Conservation (phyloP, 1,140 invertebrate species). For the Palaemon carinicauda region DNA sequence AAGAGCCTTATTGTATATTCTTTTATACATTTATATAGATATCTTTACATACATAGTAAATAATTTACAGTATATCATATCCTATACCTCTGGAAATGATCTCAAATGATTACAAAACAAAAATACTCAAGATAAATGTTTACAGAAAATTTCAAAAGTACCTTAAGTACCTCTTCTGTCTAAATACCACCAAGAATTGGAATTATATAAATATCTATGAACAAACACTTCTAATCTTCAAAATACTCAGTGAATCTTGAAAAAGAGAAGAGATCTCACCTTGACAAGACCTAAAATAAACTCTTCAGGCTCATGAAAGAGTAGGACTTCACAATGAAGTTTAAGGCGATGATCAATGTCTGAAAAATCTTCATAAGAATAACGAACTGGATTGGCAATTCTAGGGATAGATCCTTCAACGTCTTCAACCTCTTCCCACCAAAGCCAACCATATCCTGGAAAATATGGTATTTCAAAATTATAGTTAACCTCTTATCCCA, state of each 20-base stretch:
- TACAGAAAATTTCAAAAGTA: too few species aligned
- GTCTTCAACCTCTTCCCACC: slow-evolving; percentile 33
- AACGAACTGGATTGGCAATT: slow-evolving; percentile 6
- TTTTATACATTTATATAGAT: too few species aligned
- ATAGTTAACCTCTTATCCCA: too few species aligned
- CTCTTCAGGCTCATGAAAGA: slow-evolving; percentile 23
- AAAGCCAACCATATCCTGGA: slow-evolving; percentile 28
- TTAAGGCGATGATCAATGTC: slow-evolving; percentile 29
- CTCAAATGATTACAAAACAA: too few species aligned
- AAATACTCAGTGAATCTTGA: too few species aligned
- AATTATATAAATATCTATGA: not conserved
- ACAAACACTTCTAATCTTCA: too few species aligned
- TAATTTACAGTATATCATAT: too few species aligned
- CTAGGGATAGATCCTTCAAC: not conserved
- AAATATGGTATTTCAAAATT: not conserved
- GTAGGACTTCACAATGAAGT: slow-evolving; percentile 18
- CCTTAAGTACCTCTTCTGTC: too few species aligned
- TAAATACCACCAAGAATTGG: not conserved
- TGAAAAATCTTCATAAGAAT: slow-evolving; percentile 37
- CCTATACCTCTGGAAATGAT: too few species aligned
- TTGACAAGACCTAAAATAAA: slow-evolving; percentile 24
- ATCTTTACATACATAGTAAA: too few species aligned
- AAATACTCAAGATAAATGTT: too few species aligned
- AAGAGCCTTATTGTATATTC: too few species aligned
- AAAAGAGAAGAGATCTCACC: not conserved